phyloP scores from a whole-genome alignment of 2,113 vertebrate species.

The Apteryx owenii region DNA sequence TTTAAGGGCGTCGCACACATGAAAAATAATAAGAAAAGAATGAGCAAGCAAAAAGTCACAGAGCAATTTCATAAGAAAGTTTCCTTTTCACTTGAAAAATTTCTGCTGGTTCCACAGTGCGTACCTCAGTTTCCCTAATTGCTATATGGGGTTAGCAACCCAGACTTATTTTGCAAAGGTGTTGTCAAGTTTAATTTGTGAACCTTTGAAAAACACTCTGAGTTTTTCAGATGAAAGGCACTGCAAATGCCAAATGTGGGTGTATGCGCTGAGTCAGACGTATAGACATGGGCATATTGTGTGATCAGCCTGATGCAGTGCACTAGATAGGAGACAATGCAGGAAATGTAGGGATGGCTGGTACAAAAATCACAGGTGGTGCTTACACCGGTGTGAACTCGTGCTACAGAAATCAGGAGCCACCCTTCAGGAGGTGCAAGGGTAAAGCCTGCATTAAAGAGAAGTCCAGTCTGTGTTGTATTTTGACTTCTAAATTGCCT shows the following conservation, averaged over 20 bases:
- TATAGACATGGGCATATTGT: not conserved
- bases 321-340: not conserved
- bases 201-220: constrained; percentile 29
- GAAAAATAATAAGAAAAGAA: not conserved
- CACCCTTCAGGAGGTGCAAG: not conserved
- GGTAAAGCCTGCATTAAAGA: not conserved
- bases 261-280: constrained; percentile 63
- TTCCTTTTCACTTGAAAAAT: not conserved
- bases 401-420: not conserved
- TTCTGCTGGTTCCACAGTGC: not conserved
- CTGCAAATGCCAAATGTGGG: constrained; percentile 58
- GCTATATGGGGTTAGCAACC: constrained; percentile 23
- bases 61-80: rapidly evolving
- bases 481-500: not conserved
- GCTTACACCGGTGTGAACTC: constrained; percentile 1
- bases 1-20: not conserved
- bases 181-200: constrained; percentile 56
- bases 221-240: constrained; percentile 52
- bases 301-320: not conserved
- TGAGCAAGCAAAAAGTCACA: not conserved
- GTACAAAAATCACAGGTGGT: not conserved
- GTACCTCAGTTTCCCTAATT: constrained; percentile 45
- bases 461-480: not conserved
- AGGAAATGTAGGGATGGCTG: not conserved
- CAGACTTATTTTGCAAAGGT: constrained; percentile 67